phyloP scores from a whole-genome alignment of 1,140 invertebrate genomes.

The Pomphorhynchus laevis region DNA sequence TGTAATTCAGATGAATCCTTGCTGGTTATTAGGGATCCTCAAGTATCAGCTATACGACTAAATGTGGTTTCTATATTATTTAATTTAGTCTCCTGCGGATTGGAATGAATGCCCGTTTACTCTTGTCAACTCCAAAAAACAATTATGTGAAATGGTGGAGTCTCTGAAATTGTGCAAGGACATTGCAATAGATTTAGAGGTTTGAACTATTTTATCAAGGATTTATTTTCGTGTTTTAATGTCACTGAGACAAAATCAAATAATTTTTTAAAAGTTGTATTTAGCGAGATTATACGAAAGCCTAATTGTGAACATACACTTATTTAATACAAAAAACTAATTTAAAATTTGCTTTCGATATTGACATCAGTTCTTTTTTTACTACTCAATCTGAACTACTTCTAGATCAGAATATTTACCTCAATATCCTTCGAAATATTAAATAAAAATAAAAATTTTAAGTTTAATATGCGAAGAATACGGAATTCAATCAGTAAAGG shows the following conservation, averaged over 20 bases:
- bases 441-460: too few relatives aligned
- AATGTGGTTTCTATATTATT: too few relatives aligned
- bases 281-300: not conserved
- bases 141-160: slow-evolving; percentile 30
- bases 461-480: too few relatives aligned
- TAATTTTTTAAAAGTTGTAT: not conserved
- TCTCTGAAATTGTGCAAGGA: slow-evolving; percentile 30
- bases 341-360: not conserved
- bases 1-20: too few relatives aligned
- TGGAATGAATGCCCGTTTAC: slow-evolving; percentile 30
- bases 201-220: slow-evolving; percentile 13
- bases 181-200: slow-evolving; percentile 50
- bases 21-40: too few relatives aligned
- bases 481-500: too few relatives aligned
- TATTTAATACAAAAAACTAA: not conserved
- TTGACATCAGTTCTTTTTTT: too few relatives aligned
- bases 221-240: not conserved
- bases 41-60: too few relatives aligned
- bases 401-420: too few relatives aligned
- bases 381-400: too few relatives aligned
- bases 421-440: too few relatives aligned
- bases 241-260: not conserved
- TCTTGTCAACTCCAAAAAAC: slow-evolving; percentile 29
- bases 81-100: slow-evolving; percentile 13
- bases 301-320: not conserved